These are phyloP conservation scores for Odontocolon sp. DNA, from an alignment of 2,888 invertebrate species.

Conservation along the genomic window DNA sequence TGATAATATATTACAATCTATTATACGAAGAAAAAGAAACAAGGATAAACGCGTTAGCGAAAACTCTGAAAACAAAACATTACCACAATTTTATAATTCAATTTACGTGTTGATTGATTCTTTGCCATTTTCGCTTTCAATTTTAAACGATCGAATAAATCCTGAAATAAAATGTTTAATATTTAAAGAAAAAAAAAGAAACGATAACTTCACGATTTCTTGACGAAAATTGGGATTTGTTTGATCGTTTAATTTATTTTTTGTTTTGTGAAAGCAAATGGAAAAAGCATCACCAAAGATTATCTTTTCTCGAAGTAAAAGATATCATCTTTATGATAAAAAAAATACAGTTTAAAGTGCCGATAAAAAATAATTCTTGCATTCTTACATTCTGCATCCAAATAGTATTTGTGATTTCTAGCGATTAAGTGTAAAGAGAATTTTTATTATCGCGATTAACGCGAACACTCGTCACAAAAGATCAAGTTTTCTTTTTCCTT, in stretches of 20 bases:
- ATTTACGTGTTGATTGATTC: conserved; percentile 50
- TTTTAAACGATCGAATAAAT: conserved; percentile 6
- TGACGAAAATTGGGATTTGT: too few species aligned
- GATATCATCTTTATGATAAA: conserved; percentile 29
- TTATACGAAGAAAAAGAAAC: conserved; percentile 25
- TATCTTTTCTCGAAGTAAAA: conserved; percentile 61
- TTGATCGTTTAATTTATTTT: too few species aligned
- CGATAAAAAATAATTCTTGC: conserved; percentile 57
- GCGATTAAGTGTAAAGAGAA: conserved; percentile 59
- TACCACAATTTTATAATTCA: conserved; percentile 16
- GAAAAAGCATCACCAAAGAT: conserved; percentile 66
- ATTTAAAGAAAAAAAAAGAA: too few species aligned
- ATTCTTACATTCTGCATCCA: conserved; percentile 70
- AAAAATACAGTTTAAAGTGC: conserved; percentile 59
- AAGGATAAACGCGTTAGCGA: background rate
- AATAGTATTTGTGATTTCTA: conserved; percentile 67
- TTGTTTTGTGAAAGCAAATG: conserved; percentile 4
- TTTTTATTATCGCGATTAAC: too few species aligned
- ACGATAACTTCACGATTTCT: too few species aligned
- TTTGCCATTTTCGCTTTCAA: conserved; percentile 23
- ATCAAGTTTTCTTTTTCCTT: too few species aligned
- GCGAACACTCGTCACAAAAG: too few species aligned
- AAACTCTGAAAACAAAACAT: conserved; percentile 5
- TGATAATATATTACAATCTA: conserved; percentile 50
- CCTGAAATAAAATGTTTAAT: too few species aligned